Evolutionary conservation across 1,140 invertebrate species (phyloP), one percentile per base, ranked within the genome.

Genomic region (Olivierus martensii): DNA sequence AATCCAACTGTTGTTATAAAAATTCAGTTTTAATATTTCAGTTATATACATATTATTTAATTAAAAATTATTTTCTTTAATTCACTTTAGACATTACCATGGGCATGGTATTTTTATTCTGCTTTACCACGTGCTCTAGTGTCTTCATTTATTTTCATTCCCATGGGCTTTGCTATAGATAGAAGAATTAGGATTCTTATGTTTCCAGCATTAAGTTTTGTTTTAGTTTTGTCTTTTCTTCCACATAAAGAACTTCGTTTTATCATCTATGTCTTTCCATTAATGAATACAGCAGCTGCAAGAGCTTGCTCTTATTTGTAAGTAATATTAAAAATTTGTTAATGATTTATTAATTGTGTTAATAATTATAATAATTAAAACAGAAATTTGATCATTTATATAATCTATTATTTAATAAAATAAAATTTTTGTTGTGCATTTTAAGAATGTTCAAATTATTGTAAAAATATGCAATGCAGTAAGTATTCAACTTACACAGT

Each of bases 181-280:
- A 68, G 72, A 51, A 74, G 87, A 61, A 72, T 82, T 39, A 66
- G 81, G 46, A 73, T 74, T 39, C 63, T 95, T 38, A 70, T 83
- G 1, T 63, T 83, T 45, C 85, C 90, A 46, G 79, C 82, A 4
- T 49, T 94, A 3, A 65, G 77, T n/a, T 99, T 93, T 72, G 79
- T 99, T 22, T 55, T 84, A 14, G 61, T 94, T 3, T 99, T 90
- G 68, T 99, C 95, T 7, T 80, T 96, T 66, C 69, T 99, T 45
- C 95, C 95, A 2, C 96, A 99, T 66, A 99, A 99, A 68, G 96
- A 99, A 71, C 75, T 99, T 7, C 77, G 96, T 36, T 99, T 99
- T 68, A 94, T 99, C 54, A 88, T 99, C 48, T 99, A 99, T 66
- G 80, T 87, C 0, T 83, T 98, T 66, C 96, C 95, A 17, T 69